Evolutionary conservation across 2,113 vertebrate genomes (phyloP).

Genomic region (Anoplopoma fimbria): DNA sequence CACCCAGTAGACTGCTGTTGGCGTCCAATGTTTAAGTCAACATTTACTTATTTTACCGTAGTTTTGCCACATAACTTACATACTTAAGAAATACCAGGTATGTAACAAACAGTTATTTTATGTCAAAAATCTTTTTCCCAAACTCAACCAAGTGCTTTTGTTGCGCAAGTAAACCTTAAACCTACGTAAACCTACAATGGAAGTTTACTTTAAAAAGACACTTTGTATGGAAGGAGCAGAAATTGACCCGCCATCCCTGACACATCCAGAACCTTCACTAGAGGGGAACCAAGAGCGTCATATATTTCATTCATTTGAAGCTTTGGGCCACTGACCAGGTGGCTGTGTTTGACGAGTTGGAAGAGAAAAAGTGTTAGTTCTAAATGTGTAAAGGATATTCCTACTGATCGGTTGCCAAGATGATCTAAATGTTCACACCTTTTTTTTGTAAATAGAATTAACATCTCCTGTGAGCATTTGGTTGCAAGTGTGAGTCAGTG

Average conservation of each 20-base stretch:
- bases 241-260: no score
- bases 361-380: neutral
- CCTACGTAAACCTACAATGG: neutral
- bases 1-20: neutral
- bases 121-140: neutral
- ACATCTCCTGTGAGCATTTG: conserved; percentile 11
- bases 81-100: no score
- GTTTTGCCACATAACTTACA: neutral
- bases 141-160: neutral
- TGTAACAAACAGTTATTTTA: no score
- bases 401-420: conserved; percentile 4
- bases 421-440: neutral
- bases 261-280: neutral
- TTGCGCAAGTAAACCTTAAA: neutral
- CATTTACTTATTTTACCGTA: neutral
- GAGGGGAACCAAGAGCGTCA: neutral
- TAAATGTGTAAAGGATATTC: conserved; percentile 17
- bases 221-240: neutral
- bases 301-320: no score
- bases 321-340: neutral
- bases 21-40: neutral
- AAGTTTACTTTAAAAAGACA: neutral
- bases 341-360: neutral
- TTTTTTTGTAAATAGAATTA: conserved; percentile 9
- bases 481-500: conserved; percentile 1